A percentile compares a stretch with the other conserved stretches of the same genome.
These are phyloP conservation scores for Oreochromis tanganicae DNA, from an alignment of 2,113 vertebrate genomes.

Conservation along the genomic window DNA sequence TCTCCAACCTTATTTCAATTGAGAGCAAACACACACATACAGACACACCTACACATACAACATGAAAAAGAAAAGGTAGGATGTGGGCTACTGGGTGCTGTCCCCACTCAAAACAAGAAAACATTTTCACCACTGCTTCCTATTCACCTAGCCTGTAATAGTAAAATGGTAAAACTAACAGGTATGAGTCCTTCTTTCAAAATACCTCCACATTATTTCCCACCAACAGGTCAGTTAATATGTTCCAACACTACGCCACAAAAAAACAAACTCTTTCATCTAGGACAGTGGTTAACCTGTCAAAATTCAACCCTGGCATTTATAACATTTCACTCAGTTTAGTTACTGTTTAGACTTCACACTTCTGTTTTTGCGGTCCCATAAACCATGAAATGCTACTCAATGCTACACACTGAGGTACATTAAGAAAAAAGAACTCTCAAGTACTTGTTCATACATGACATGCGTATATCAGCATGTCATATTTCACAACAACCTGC, in stretches of 20 bases:
- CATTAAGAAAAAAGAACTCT: background rate
- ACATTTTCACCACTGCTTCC: background rate
- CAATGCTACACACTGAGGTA: background rate
- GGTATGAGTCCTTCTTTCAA: background rate
- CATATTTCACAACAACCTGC: background rate
- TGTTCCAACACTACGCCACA: background rate
- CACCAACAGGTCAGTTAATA: background rate
- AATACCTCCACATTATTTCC: background rate
- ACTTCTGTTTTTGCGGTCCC: background rate
- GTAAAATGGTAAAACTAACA: background rate
- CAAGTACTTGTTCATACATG: fast-evolving
- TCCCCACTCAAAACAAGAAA: slow-evolving; percentile 14
- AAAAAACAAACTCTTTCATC: background rate
- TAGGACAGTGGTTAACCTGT: background rate
- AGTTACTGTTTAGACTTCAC: background rate
- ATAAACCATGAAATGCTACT: background rate
- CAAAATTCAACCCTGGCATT: background rate
- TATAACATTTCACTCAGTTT: background rate
- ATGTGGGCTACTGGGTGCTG: slow-evolving; percentile 23
- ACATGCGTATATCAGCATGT: background rate
- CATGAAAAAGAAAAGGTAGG: background rate
- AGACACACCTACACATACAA: background rate
- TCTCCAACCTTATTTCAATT: slow-evolving; percentile 4
- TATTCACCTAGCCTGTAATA: background rate
- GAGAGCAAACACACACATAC: background rate